These are phyloP conservation scores for Orthosia incerta DNA, from an alignment of 2,888 invertebrate genomes.

Conservation along the genomic window DNA sequence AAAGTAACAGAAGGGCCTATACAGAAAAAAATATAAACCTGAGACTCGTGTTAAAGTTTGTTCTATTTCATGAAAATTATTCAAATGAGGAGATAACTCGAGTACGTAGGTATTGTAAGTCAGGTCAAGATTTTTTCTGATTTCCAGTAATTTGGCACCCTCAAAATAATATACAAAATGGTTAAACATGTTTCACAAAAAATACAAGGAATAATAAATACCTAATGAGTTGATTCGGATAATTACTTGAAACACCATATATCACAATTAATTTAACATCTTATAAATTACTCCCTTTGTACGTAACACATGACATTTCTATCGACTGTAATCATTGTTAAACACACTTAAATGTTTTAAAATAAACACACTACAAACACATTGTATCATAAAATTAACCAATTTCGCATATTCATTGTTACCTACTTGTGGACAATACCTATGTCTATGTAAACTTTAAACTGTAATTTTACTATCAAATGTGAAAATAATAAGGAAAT, in stretches of 20 bases:
- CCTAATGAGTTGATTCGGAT: not conserved
- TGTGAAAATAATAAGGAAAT: not conserved
- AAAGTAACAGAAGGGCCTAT: constrained; percentile 12
- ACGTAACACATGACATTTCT: not conserved
- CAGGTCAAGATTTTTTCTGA: not conserved
- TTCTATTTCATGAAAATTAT: not conserved
- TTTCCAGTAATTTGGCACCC: not conserved
- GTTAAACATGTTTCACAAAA: not conserved
- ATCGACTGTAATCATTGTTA: not conserved
- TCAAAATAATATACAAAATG: not conserved
- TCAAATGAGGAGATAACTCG: not conserved
- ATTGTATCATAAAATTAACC: not conserved
- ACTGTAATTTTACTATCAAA: not conserved
- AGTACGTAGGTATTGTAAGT: not conserved
- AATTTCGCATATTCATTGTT: constrained; percentile 29
- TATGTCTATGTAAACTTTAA: not conserved
- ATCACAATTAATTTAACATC: not conserved
- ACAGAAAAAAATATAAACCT: not conserved
- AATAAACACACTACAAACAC: not conserved
- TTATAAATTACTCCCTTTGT: not conserved
- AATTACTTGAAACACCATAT: not conserved
- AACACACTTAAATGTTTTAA: not conserved
- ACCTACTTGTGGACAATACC: not conserved
- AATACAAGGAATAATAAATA: not conserved
- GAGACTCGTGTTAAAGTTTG: not conserved